Evolutionary conservation across 1,140 invertebrate genomes (phyloP).

Genomic region (Dendrolimus kikuchii): DNA sequence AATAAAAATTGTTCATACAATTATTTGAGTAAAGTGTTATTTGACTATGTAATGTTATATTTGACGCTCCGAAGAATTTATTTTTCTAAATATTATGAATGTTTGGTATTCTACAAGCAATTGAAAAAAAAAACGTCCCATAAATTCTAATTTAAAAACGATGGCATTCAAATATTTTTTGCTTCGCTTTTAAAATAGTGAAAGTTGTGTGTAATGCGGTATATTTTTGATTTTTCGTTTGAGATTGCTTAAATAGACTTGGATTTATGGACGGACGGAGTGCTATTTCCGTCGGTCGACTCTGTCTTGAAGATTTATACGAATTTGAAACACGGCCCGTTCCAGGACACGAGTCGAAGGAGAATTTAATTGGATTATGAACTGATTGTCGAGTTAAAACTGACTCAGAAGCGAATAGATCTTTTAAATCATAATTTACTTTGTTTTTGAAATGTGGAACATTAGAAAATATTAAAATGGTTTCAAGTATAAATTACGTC

Average conservation of each 20-base stretch:
- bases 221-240: conserved; percentile 67
- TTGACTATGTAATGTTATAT: too few relatives aligned
- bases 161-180: conserved; percentile 7
- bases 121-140: not conserved
- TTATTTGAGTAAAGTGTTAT: too few relatives aligned
- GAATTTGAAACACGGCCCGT: conserved; percentile 64
- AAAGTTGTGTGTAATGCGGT: conserved; percentile 39
- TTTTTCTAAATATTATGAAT: too few relatives aligned
- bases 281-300: conserved; percentile 67
- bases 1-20: too few relatives aligned
- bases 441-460: conserved; percentile 17
- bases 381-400: conserved; percentile 36
- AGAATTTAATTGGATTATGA: conserved; percentile 68
- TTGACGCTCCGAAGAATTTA: too few relatives aligned
- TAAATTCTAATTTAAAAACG: conserved; percentile 3
- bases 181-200: conserved; percentile 15
- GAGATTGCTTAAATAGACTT: conserved; percentile 64
- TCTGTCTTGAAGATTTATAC: conserved; percentile 62
- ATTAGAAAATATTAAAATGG: conserved; percentile 12
- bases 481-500: conserved; percentile 10
- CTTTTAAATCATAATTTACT: conserved; percentile 29
- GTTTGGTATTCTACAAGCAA: too few relatives aligned
- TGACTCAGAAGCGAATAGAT: conserved; percentile 29
- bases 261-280: conserved; percentile 64
- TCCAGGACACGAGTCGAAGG: conserved; percentile 56